Base-by-base conservation (phyloP, 2,113 vertebrate genomes). In the Ciconia boyciana region DNA sequence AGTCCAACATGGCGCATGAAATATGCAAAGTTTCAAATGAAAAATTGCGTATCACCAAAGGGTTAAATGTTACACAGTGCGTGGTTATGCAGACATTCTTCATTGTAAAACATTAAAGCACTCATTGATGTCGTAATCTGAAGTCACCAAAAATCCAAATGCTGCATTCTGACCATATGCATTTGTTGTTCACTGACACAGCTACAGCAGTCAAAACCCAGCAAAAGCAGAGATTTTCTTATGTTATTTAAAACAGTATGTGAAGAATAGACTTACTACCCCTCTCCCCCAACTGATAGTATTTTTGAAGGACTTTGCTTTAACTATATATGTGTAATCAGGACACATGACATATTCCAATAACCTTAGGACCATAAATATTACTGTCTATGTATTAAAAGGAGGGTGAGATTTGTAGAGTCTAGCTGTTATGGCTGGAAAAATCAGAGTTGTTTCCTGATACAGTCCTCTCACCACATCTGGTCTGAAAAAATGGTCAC, bases 111-210 rank as follows among this genome's bases (percentile, higher is more conserved):
- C 39, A 60, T 71, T n/a, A 81, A 51, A 82, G 51, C 11, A 13
- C 4, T 71, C 51, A 22, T 16, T 64, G 65, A 72, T 39, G 20
- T 29, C 0, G 0, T 25, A 43, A 76, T 32, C n/a, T 31, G 12
- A 83, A 96, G 93, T 28, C 26, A 85, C 10, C 11, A 55, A 64
- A 91, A 76, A 76, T 16, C 16, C 10, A 78, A 88, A 90, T 52
- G 15, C 41, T 88, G 41, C 29, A n/a, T 51, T 89, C 22, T 58
- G 43, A 71, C 18, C 41, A 41, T 20, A 76, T 18, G 11, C 2
- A 19, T 79, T 76, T 72, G 18, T 26, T 88, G 31, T 31, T 69
- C 39, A 39, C 44, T 41, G 62, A 21, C 71, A 41, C 6, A 52
- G 14, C 43, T 82, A 36, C 17, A 32, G 66, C 17, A 86, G 54